Conservation (phyloP, 2,113 vertebrate species). For the Ophiodon elongatus region DNA sequence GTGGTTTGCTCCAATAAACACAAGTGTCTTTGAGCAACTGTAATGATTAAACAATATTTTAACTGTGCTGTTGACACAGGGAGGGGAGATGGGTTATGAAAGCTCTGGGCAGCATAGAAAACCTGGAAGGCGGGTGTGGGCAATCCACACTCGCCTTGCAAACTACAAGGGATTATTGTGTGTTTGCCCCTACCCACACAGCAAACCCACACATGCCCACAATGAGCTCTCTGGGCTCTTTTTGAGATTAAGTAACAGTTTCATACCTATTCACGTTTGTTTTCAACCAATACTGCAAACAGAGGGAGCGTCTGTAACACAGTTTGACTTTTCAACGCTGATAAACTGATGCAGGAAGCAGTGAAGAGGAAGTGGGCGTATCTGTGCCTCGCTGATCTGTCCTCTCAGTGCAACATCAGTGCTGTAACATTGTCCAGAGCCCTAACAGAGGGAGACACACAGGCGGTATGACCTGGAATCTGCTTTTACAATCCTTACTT, state of each 20-base stretch:
- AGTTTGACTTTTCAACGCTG: not conserved
- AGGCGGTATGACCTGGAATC: not conserved
- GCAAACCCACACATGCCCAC: not conserved
- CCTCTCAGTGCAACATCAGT: constrained; percentile 34
- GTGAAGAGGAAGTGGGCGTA: constrained; percentile 48
- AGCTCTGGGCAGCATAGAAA: not conserved
- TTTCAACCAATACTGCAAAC: not conserved
- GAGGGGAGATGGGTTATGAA: not conserved
- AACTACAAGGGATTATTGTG: not conserved
- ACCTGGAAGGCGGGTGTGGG: not conserved
- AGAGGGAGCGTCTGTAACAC: too few species aligned
- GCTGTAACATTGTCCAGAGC: constrained; percentile 75
- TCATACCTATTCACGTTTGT: not conserved
- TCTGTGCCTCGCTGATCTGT: constrained; percentile 37
- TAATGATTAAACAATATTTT: not conserved
- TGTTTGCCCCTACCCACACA: not conserved
- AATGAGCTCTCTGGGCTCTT: not conserved
- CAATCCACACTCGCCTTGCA: not conserved
- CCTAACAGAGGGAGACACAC: constrained; percentile 2
- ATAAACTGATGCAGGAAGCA: constrained; percentile 53
- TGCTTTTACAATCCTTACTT: constrained; percentile 25
- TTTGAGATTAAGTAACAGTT: not conserved
- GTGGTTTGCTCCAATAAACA: not conserved
- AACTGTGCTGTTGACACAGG: not conserved
- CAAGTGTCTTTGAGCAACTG: not conserved